Base-by-base conservation (phyloP, 2,888 invertebrate species). In the Callyntrura guangdongensis region DNA sequence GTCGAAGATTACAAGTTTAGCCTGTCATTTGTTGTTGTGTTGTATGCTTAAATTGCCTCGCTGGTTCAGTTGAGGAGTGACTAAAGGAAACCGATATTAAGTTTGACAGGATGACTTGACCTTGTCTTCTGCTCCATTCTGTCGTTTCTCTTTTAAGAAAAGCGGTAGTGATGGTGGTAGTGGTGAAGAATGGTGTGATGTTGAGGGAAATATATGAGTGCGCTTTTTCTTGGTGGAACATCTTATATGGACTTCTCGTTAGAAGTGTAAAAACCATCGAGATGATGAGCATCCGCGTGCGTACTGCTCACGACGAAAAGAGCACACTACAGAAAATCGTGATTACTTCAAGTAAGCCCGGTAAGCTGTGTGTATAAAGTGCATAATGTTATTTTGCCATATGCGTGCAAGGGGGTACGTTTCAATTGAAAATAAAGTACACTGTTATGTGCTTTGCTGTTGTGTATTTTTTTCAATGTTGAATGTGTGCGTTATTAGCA, bases 91-190 rank as follows among this genome's bases (percentile, higher is more conserved):
- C 91, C 91, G 91, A 91, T 86, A 91, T 91, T 86, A 91, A 86
- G 77, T 91, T 91, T 91, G 91, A 91, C 91, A 91, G 87, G 91
- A 91, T 91, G 87, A 91, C 91, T 91, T 91, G 91, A 91, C 91
- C 91, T 91, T 91, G 91, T 91, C 86, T 91, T 83, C 82, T 84
- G 25, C 79, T 85, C 85, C 72, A 81, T 89, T 89, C 89, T 89
- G 79, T 77, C 77, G 79, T 85, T 84, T 72, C 69, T 79, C 72
- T 79, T 79, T 79, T 27, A 79, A 56, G 27, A 27, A 64, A 83
- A 36, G 89, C 25, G 59, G 64, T 56, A 49, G 20, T 74, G 74
- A 20, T 36, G 36, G 89, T 17, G 59, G 64, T 56, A 47, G 20
- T 74, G 74, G 49, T 25, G 25, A n/a, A 22, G 45, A 22, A n/a